phyloP scores from a whole-genome alignment of 1,140 invertebrate species.

The Diplogasteroides magnus region DNA sequence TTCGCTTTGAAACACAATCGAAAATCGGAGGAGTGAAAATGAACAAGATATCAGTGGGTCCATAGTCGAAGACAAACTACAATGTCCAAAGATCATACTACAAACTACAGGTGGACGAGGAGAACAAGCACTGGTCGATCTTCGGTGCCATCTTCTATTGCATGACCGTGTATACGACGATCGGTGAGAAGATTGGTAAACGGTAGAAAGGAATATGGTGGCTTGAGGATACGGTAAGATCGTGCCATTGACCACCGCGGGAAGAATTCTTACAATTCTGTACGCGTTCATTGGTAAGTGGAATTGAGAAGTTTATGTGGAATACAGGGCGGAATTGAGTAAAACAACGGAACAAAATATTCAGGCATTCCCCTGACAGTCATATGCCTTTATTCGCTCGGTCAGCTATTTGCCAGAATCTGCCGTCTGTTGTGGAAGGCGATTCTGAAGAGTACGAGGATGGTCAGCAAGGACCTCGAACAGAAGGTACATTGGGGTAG shows the following conservation, averaged over 20 bases:
- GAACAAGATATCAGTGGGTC: too few relatives aligned
- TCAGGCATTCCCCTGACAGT: conserved; percentile 25
- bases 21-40: too few relatives aligned
- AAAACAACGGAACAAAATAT: background rate
- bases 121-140: conserved; percentile 31
- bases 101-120: conserved; percentile 17
- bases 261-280: conserved; percentile 12
- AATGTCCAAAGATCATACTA: too few relatives aligned
- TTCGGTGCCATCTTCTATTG: conserved; percentile 38
- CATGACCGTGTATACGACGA: conserved; percentile 38
- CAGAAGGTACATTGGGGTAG: conserved; percentile 18
- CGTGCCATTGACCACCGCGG: background rate
- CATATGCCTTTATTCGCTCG: conserved; percentile 24
- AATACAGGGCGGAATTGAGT: background rate
- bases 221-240: conserved; percentile 21
- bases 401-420: conserved; percentile 11
- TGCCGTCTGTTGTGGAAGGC: conserved; percentile 21
- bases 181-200: conserved; percentile 19
- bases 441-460: conserved; percentile 11
- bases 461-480: conserved; percentile 22
- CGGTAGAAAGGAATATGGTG: background rate
- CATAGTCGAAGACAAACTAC: too few relatives aligned
- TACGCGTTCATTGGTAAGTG: conserved; percentile 21
- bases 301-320: background rate
- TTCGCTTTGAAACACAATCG: too few relatives aligned